These are phyloP conservation scores for Oxycera nigricornis DNA, from an alignment of 2,888 invertebrate genomes.

Conservation along the genomic window DNA sequence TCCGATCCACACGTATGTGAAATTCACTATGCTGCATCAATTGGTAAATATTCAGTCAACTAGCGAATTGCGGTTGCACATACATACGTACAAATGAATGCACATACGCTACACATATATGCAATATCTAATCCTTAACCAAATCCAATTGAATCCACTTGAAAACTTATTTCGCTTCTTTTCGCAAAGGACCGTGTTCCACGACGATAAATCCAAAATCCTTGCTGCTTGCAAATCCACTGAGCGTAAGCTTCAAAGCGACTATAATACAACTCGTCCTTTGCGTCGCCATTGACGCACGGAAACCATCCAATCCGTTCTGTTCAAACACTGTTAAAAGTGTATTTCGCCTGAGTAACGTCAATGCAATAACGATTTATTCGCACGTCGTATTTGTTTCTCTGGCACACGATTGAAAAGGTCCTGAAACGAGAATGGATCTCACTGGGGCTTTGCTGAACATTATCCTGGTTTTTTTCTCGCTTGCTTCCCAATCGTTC, in stretches of 20 bases:
- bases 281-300: not conserved
- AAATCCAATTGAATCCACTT: not conserved
- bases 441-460: not conserved
- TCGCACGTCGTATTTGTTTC: not conserved
- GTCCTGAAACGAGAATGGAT: not conserved
- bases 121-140: not conserved
- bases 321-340: not conserved
- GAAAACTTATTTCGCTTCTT: not conserved
- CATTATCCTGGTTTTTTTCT: not conserved
- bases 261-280: not conserved
- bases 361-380: slow-evolving; percentile 9
- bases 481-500: not conserved
- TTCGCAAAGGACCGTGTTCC: not conserved
- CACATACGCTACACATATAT: no score
- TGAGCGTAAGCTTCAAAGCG: not conserved
- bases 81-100: no score
- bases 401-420: not conserved
- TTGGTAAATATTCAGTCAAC: not conserved
- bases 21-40: not conserved
- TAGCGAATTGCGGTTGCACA: no score
- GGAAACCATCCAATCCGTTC: not conserved
- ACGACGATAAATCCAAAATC: not conserved
- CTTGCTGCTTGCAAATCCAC: not conserved
- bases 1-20: not conserved
- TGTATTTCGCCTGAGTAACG: not conserved